phyloP scores from a whole-genome alignment of 2,797 vertebrate species.

The Kryptopterus vitreolus region DNA sequence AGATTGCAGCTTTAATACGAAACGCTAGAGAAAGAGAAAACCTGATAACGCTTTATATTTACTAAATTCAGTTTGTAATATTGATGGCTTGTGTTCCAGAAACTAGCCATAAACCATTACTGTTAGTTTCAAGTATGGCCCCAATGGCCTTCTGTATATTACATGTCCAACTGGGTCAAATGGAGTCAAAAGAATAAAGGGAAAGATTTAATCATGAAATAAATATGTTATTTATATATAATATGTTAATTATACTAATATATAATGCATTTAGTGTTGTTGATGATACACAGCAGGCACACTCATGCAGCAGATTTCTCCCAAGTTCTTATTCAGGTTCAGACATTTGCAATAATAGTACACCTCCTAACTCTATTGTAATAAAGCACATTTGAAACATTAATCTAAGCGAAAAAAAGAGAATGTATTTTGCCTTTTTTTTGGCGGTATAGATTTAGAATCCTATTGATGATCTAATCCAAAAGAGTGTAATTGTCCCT shows the following conservation, averaged over 20 bases:
- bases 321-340: not conserved
- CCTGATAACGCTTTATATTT: not conserved
- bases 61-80: not conserved
- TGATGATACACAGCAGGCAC: not conserved
- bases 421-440: not conserved
- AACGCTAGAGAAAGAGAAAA: not conserved
- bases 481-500: not conserved
- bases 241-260: too few species aligned
- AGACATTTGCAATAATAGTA: not conserved
- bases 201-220: not conserved
- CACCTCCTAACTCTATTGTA: not conserved
- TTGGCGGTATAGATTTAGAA: not conserved
- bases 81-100: constrained; percentile 39
- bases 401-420: not conserved
- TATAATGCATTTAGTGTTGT: not conserved
- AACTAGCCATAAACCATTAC: constrained; percentile 36
- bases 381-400: not conserved
- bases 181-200: not conserved
- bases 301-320: not conserved
- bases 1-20: not conserved
- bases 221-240: not conserved
- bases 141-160: constrained; percentile 24
- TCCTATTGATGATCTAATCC: not conserved
- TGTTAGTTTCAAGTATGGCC: constrained; percentile 29
- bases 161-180: not conserved